phyloP scores from a whole-genome alignment of 2,113 vertebrate genomes.

The Chelonoidis abingdonii region DNA sequence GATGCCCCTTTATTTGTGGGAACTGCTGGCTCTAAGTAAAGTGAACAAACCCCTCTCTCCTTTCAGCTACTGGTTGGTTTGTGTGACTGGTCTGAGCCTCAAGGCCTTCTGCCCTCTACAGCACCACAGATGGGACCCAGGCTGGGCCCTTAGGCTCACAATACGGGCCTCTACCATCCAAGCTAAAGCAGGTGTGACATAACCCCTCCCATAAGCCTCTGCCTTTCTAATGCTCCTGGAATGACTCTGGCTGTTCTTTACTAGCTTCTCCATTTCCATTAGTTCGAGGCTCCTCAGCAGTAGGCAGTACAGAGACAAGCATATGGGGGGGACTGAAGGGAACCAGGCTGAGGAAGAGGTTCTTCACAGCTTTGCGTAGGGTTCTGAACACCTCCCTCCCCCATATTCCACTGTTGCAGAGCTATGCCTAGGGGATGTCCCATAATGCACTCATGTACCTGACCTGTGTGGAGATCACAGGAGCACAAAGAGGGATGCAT shows the following conservation, averaged over 20 bases:
- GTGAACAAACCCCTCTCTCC: background rate
- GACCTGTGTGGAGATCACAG: background rate
- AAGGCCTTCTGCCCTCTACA: background rate
- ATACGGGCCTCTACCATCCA: background rate
- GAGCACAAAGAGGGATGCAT: background rate
- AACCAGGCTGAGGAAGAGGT: background rate
- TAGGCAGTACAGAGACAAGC: background rate
- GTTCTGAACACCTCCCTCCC: background rate
- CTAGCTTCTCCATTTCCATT: background rate
- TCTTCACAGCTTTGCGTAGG: background rate
- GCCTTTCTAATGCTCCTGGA: background rate
- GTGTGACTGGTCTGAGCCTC: background rate
- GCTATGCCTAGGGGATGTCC: background rate
- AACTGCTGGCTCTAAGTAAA: slow-evolving; percentile 9
- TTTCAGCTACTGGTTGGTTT: background rate
- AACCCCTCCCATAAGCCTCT: background rate
- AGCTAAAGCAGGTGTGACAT: background rate
- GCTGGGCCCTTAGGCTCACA: background rate
- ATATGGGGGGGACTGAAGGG: background rate
- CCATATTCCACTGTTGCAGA: background rate
- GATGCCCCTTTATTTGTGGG: background rate
- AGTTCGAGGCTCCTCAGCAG: background rate
- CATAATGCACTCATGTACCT: background rate
- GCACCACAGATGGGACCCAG: background rate
- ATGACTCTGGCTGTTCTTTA: slow-evolving; percentile 2